Conservation (phyloP, 1,140 invertebrate genomes). For the Listronotus oregonensis region DNA sequence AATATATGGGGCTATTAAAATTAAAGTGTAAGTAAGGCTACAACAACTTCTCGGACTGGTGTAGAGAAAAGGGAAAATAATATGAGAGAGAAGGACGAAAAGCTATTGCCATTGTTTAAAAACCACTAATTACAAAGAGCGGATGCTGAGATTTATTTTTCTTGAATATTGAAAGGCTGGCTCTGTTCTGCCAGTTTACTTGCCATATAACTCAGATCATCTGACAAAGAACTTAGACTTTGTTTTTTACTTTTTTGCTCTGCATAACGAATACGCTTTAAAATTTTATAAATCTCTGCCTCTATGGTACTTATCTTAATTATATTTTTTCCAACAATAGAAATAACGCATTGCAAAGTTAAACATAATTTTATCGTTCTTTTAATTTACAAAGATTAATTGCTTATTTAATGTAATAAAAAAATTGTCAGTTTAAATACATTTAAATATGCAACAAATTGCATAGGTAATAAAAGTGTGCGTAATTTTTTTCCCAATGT, state of each 20-base stretch:
- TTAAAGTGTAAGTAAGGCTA: conserved; percentile 42
- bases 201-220: conserved; percentile 53
- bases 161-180: conserved; percentile 53
- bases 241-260: conserved; percentile 12
- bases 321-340: too few relatives aligned
- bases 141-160: conserved; percentile 53
- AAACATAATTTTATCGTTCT: too few relatives aligned
- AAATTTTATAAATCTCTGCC: too few relatives aligned
- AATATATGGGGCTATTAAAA: conserved; percentile 44
- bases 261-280: not conserved
- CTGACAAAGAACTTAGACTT: conserved; percentile 39
- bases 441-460: too few relatives aligned
- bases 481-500: too few relatives aligned
- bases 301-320: too few relatives aligned
- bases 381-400: too few relatives aligned
- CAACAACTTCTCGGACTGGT: conserved; percentile 38
- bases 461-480: too few relatives aligned
- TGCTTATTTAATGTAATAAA: too few relatives aligned
- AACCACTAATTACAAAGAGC: conserved; percentile 52
- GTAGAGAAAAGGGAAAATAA: conserved; percentile 21
- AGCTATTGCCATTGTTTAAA: conserved; percentile 53
- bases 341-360: too few relatives aligned
- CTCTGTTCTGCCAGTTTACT: conserved; percentile 47
- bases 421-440: too few relatives aligned
- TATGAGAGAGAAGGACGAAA: conserved; percentile 36